Percentiles rank a stretch among this genome's conserved stretches.
Evolutionary conservation across 2,888 invertebrate genomes (phyloP).

Genomic region (Apamea monoglypha): DNA sequence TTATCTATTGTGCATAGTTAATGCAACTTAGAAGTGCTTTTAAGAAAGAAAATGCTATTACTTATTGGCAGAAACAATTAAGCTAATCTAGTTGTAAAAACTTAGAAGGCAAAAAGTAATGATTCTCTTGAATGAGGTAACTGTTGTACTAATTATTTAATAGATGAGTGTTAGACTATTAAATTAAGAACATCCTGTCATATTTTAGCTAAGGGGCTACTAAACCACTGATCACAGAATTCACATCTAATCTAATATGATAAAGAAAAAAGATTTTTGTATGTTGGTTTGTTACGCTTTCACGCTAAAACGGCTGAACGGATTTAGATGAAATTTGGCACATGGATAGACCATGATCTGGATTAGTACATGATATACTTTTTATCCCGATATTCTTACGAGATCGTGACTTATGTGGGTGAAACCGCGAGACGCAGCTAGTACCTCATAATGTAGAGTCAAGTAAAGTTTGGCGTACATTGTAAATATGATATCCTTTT

Average conservation of each 20-base stretch:
- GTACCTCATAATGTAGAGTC: neutral
- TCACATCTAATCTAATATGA: neutral
- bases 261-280: neutral
- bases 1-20: conserved; percentile 26
- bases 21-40: conserved; percentile 28
- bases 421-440: too few relatives aligned
- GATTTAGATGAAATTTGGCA: too few relatives aligned
- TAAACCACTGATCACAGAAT: neutral
- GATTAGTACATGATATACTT: too few relatives aligned
- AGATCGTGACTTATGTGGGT: too few relatives aligned
- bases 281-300: neutral
- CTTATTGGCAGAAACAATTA: conserved; percentile 5
- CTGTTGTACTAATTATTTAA: neutral
- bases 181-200: neutral
- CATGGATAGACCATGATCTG: too few relatives aligned
- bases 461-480: neutral
- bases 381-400: too few relatives aligned
- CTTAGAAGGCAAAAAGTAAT: neutral
- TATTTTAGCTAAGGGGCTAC: neutral
- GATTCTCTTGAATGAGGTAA: neutral
- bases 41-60: neutral
- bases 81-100: conserved; percentile 9
- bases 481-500: neutral
- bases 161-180: neutral
- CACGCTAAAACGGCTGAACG: neutral